phyloP scores from a whole-genome alignment of 1,140 invertebrate species.

The Tyrophagus putrescentiae region DNA sequence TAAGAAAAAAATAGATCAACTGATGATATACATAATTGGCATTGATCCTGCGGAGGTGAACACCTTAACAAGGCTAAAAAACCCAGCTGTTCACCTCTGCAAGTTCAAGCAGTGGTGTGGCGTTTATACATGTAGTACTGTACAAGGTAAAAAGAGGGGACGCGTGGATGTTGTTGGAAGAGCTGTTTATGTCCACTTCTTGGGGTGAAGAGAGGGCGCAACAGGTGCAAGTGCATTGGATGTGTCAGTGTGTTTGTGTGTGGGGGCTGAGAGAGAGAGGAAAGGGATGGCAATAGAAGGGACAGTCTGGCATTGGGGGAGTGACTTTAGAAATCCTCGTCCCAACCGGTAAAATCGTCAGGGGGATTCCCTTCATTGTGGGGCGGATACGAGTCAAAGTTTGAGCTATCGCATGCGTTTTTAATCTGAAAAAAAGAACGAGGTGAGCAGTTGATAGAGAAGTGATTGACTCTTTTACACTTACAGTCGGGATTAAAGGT shows the following conservation, averaged over 20 bases:
- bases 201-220: too few species aligned
- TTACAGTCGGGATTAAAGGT: slow-evolving; percentile 6
- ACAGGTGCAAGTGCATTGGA: too few species aligned
- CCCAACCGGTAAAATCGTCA: slow-evolving; percentile 76
- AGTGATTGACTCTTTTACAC: neutral
- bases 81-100: too few species aligned
- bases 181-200: too few species aligned
- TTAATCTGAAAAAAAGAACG: slow-evolving; percentile 34
- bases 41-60: too few species aligned
- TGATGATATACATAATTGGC: neutral
- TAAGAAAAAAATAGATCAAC: too few species aligned
- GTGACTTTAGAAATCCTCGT: slow-evolving; percentile 56
- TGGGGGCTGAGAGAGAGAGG: neutral
- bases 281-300: too few species aligned
- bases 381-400: slow-evolving; percentile 79
- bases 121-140: slow-evolving; percentile 8
- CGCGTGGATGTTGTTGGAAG: too few species aligned
- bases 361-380: slow-evolving; percentile 65
- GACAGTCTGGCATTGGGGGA: too few species aligned
- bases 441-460: too few species aligned
- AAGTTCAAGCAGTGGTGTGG: neutral
- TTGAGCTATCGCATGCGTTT: slow-evolving; percentile 57
- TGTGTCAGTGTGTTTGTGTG: neutral
- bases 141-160: too few species aligned
- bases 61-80: too few species aligned